phyloP scores from a whole-genome alignment of 2,113 vertebrate genomes.

The Urocolius indicus region DNA sequence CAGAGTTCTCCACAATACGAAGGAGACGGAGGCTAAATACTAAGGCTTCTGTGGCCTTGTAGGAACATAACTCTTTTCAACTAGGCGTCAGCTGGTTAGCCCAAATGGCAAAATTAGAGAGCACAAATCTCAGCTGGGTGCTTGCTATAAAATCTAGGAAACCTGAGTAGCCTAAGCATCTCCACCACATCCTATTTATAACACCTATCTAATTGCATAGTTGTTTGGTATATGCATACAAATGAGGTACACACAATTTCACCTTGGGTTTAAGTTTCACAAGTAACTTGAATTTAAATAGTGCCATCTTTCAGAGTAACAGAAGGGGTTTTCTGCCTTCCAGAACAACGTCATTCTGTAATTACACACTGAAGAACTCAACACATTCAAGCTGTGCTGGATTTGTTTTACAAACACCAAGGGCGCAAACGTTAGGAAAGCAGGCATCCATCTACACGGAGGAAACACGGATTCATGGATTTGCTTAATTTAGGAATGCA shows the following conservation, averaged over 20 bases:
- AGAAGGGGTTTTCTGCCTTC: background rate
- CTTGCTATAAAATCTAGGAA: slow-evolving; percentile 81
- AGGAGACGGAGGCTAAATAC: slow-evolving; percentile 69
- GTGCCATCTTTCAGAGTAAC: background rate
- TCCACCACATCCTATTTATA: slow-evolving; percentile 93
- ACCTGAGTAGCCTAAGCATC: slow-evolving; percentile 78
- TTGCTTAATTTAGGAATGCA: background rate
- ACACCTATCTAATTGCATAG: slow-evolving; percentile 83
- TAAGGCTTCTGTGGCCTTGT: slow-evolving; percentile 90
- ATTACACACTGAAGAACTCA: background rate
- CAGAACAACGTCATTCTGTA: background rate
- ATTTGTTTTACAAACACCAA: background rate
- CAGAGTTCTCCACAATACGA: slow-evolving; percentile 79
- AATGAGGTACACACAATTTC: background rate
- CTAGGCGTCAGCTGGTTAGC: slow-evolving; percentile 93
- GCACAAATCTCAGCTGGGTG: slow-evolving; percentile 79
- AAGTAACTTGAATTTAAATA: background rate
- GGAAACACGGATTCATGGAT: fast-evolving
- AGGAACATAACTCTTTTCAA: slow-evolving; percentile 88
- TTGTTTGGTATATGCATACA: slow-evolving; percentile 71
- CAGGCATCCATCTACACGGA: background rate
- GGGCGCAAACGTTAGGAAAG: background rate
- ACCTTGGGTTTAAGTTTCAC: background rate
- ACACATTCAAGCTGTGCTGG: background rate
- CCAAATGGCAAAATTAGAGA: slow-evolving; percentile 90